phyloP scores from a whole-genome alignment of 2,797 vertebrate genomes.

The Amazona ochrocephala region DNA sequence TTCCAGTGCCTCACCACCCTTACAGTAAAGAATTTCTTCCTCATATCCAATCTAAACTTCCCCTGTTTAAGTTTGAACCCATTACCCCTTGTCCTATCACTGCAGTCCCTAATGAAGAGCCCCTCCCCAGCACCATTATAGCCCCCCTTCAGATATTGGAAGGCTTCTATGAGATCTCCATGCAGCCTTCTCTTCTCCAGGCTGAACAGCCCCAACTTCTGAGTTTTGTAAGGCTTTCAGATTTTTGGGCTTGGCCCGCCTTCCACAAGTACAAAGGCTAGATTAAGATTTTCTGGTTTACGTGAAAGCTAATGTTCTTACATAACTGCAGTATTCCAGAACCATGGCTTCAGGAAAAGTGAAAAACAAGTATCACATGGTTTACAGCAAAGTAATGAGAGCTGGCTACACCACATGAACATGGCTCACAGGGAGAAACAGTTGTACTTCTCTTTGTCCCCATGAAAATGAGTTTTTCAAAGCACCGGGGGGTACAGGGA shows the following conservation, averaged over 20 bases:
- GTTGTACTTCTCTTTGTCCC: not conserved
- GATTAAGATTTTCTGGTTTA: not conserved
- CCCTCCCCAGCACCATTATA: too few relatives aligned
- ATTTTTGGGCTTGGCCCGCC: not conserved
- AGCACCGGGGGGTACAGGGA: not conserved
- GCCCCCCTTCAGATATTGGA: too few relatives aligned
- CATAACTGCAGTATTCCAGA: not conserved
- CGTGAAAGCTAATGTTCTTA: not conserved
- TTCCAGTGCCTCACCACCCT: too few relatives aligned
- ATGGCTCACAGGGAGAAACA: not conserved
- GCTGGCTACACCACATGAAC: not conserved
- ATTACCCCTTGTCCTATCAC: too few relatives aligned
- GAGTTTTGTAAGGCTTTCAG: not conserved
- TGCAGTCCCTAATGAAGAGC: too few relatives aligned
- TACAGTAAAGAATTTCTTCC: too few relatives aligned
- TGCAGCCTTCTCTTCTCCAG: too few relatives aligned
- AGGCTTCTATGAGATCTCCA: too few relatives aligned
- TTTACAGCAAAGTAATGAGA: not conserved
- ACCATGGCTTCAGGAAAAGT: not conserved
- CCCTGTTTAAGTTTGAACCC: too few relatives aligned
- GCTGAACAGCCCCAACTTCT: not conserved
- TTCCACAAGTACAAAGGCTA: not conserved
- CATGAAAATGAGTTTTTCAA: not conserved
- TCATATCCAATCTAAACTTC: too few relatives aligned
- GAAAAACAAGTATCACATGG: not conserved